phyloP scores from a whole-genome alignment of 2,888 invertebrate species.

The Hyposoter dolosus region DNA sequence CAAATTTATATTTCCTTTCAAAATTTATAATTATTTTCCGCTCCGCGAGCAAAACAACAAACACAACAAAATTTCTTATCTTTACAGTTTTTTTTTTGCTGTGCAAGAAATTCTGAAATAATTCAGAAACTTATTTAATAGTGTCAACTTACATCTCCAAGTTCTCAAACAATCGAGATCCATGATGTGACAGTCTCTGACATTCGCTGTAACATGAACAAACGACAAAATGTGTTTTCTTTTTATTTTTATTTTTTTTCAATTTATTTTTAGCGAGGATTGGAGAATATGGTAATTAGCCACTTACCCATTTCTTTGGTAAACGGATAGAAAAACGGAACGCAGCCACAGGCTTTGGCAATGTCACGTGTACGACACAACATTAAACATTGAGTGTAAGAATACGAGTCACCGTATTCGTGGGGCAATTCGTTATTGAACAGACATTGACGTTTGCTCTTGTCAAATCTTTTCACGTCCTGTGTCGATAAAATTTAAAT shows the following conservation, averaged over 20 bases:
- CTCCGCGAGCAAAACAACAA: no score
- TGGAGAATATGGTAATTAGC: not conserved
- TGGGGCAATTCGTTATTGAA: slow-evolving; percentile 71
- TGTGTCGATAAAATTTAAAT: slow-evolving; percentile 39
- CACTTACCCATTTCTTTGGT: slow-evolving; percentile 77
- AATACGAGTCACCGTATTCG: slow-evolving; percentile 84
- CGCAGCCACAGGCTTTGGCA: slow-evolving; percentile 86
- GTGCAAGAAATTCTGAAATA: not conserved
- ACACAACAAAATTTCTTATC: not conserved
- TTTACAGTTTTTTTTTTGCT: not conserved
- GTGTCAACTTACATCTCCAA: slow-evolving; percentile 85
- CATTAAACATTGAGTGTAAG: slow-evolving; percentile 87
- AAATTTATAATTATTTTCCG: no score
- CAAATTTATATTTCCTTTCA: no score
- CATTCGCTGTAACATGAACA: slow-evolving; percentile 61
- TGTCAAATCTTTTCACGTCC: slow-evolving; percentile 68
- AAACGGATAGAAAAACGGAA: slow-evolving; percentile 87
- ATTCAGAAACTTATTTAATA: not conserved
- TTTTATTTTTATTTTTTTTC: no score
- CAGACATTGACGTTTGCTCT: slow-evolving; percentile 70
- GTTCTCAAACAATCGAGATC: slow-evolving; percentile 86
- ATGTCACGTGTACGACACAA: slow-evolving; percentile 87
- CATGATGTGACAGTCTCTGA: slow-evolving; percentile 85
- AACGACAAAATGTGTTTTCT: no score
- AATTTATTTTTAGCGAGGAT: not conserved